Evolutionary conservation across 2,113 vertebrate species (phyloP), one percentile per base, ranked within the genome.

Genomic region (Eudyptes chrysolophus): DNA sequence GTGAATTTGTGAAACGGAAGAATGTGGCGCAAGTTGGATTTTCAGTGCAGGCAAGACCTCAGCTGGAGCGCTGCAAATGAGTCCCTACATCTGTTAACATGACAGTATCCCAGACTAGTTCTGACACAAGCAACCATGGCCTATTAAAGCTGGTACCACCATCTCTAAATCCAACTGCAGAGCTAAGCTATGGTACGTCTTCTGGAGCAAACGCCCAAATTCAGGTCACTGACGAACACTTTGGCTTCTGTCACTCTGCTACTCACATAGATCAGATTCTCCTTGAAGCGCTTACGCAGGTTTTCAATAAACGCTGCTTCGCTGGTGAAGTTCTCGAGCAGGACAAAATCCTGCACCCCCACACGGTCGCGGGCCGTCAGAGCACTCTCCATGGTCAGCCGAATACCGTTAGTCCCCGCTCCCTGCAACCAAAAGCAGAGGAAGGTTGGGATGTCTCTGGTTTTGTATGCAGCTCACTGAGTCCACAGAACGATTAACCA

Each of bases 261-360:
- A 84, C 99, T 99, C 98, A 99, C 99, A 11, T 99, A 99, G 96
- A 99, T 99, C 29, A 99, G 99, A 95, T 99, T 99, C 96, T 99
- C 99, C 95, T 99, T 99, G 98, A 99, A 99, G 65, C 99, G 98
- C 52, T 99, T 99, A 32, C 99, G 98, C 34, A 99, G 98, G 96
- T 99, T 99, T 87, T 99, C 99, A 3, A 99, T 99, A 94, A 99
- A 99, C 0, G 99, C 99, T 0, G 99, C 99, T 70, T 99, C 99
- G 2, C 99, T 99, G 97, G 99, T 99, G 98, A 98, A 99, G 98
- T 99, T 99, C 97, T 99, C 99, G 64, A 99, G 98, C 96, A 99
- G 98, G 94, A 99, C 99, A 54, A 99, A 99, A 93, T 99, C 99
- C 98, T 99, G 99, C 84, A 99, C 99, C 2, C 99, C 99, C 2